Conservation (phyloP, 2,888 invertebrate genomes). For the Tenthredo distinguenda region DNA sequence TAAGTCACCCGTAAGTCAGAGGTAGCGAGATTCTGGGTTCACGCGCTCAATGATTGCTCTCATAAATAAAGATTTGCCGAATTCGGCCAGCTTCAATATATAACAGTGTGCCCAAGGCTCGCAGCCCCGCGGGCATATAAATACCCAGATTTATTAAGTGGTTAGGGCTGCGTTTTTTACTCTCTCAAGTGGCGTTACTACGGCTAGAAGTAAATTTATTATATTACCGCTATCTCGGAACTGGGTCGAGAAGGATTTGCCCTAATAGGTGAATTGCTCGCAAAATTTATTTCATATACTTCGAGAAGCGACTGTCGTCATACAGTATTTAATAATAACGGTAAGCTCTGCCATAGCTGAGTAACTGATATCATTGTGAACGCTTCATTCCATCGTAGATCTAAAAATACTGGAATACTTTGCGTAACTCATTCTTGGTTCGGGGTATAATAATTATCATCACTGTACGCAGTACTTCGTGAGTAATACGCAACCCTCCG, state of each 20-base stretch:
- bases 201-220: slow-evolving; percentile 53
- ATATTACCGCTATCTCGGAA: slow-evolving; percentile 40
- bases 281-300: slow-evolving; percentile 39
- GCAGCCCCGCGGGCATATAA: slow-evolving; percentile 46
- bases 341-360: background rate
- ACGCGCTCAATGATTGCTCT: slow-evolving; percentile 32
- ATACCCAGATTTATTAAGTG: slow-evolving; percentile 53
- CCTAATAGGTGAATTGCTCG: slow-evolving; percentile 40
- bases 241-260: slow-evolving; percentile 50
- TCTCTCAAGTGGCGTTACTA: slow-evolving; percentile 45
- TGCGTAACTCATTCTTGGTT: slow-evolving; percentile 23
- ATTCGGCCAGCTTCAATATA: slow-evolving; percentile 48
- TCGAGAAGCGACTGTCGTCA: background rate
- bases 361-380: background rate
- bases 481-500: slow-evolving; percentile 19
- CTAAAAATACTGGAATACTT: background rate
- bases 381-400: background rate
- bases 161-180: slow-evolving; percentile 50
- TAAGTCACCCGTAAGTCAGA: slow-evolving; percentile 39
- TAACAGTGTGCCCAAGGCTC: slow-evolving; percentile 42
- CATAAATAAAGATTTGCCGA: slow-evolving; percentile 54
- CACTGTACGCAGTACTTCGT: background rate
- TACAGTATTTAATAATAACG: background rate
- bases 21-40: slow-evolving; percentile 32
- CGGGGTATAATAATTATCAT: slow-evolving; percentile 13